Percentiles rank a stretch among this genome's conserved stretches.
Conservation (phyloP, 2,797 vertebrate species). For the Poeciliopsis gracilis region DNA sequence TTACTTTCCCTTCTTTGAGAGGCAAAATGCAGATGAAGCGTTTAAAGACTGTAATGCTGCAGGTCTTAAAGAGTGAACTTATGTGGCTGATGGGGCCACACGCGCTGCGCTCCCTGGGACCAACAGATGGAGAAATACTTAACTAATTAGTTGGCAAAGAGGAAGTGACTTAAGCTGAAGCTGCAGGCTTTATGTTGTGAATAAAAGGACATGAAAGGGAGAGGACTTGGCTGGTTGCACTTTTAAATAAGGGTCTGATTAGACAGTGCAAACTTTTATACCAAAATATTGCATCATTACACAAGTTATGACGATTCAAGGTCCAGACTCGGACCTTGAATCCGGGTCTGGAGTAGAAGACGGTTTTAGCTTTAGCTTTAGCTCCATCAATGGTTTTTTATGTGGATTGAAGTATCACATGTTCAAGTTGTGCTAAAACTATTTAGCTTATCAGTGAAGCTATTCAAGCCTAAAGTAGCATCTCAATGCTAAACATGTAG, state of each 20-base stretch:
- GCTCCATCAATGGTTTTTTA: not conserved
- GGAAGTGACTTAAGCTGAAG: constrained; percentile 59
- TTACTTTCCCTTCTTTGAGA: constrained; percentile 10
- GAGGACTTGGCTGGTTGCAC: not conserved
- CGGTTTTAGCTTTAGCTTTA: too few species aligned
- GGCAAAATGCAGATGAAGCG: constrained; percentile 34
- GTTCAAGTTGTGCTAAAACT: too few species aligned
- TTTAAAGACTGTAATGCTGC: constrained; percentile 28
- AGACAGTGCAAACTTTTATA: not conserved
- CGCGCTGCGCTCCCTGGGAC: constrained; percentile 38
- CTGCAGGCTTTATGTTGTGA: constrained; percentile 36
- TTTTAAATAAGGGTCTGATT: not conserved
- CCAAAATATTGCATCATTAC: not conserved
- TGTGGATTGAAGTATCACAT: not conserved
- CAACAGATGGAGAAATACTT: constrained; percentile 74
- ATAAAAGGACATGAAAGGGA: constrained; percentile 42
- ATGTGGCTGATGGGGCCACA: constrained; percentile 36
- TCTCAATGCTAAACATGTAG: too few species aligned
- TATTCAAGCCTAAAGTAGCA: too few species aligned
- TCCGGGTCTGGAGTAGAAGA: too few species aligned
- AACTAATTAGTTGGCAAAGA: constrained; percentile 67
- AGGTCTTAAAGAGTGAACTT: constrained; percentile 36
- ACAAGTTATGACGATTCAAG: not conserved
- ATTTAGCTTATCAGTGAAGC: too few species aligned
- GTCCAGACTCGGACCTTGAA: not conserved